Evolutionary conservation across 2,888 invertebrate genomes (phyloP), one percentile per base, ranked within the genome.

Genomic region (Drosophila anomalata): DNA sequence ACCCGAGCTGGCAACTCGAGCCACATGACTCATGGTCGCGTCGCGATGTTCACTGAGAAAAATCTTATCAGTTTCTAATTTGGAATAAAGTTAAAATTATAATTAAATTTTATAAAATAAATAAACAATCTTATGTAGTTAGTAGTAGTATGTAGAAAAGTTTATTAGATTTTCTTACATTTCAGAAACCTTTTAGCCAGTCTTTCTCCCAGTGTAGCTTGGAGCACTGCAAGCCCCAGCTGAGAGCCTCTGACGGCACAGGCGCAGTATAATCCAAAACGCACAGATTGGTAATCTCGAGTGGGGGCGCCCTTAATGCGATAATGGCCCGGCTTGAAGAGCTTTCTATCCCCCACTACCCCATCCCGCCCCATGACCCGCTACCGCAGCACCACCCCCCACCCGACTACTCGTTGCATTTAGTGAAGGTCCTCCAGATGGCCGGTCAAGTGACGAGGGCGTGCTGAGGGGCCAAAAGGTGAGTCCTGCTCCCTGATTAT

Each of bases 21-120:
- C 53, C 62, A 60, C 66, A 78, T 83, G 84, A 83, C 66, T 82
- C 86, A 85, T 83, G n/a, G 66, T 75, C 71, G 78, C 72, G 77
- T 68, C 76, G 76, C 73, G 68, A 58, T 14, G 66, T 61, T 26
- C 53, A 73, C 69, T 12, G 50, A n/a, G 41, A n/a, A 29, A 41
- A 57, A 53, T 17, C 17, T 1, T 17, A 1, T 7, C 2, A 8
- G 1, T 11, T 3, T 33, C 12, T 33, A 12, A 0, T 11, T 33
- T 33, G 12, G 29, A 29, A 8, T 29, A 0, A 9, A 8, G 9
- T 9, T 29, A 9, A 29, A 9, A 29, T 9, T 9, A 29, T 29
- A 9, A 29, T 9, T 29, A 12, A 12, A n/a, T 6, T n/a, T 33
- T 33, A 6, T 5, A 2, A n/a, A 5, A 12, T 11, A n/a, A n/a